Percentiles rank a stretch among this genome's conserved stretches.
phyloP scores from a whole-genome alignment of 2,113 vertebrate species.

The Gopherus flavomarginatus region DNA sequence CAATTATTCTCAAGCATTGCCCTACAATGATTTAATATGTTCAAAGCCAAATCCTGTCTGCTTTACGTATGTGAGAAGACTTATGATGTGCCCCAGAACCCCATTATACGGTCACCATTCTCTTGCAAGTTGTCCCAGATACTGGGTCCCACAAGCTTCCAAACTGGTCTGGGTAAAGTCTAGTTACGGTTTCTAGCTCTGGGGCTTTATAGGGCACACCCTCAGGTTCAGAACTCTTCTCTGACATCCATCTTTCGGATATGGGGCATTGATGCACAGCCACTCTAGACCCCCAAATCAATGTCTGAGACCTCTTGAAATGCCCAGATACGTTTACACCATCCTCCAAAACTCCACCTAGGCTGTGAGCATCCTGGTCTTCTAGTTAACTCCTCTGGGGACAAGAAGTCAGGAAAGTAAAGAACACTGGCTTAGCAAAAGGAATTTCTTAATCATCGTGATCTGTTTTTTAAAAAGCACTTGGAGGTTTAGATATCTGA shows the following conservation, averaged over 20 bases:
- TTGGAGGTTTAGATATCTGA: not conserved
- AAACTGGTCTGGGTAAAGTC: not conserved
- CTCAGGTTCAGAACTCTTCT: not conserved
- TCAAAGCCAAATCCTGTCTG: not conserved
- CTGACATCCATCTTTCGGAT: not conserved
- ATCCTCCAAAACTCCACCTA: not conserved
- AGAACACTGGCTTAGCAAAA: not conserved
- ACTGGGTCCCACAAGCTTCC: not conserved
- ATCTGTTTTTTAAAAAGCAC: not conserved
- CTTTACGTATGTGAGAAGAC: not conserved
- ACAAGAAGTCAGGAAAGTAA: not conserved
- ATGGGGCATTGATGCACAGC: not conserved
- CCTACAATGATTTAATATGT: not conserved
- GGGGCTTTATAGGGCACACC: not conserved
- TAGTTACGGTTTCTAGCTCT: not conserved
- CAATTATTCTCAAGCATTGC: not conserved
- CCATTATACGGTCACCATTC: not conserved
- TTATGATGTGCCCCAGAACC: not conserved
- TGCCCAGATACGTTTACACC: not conserved
- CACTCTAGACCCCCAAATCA: not conserved
- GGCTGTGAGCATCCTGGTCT: not conserved
- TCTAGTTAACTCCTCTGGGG: not conserved
- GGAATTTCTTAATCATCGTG: not conserved
- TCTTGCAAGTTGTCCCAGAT: not conserved
- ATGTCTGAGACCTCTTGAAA: not conserved